These are phyloP conservation scores for Proisotoma minuta DNA, from an alignment of 2,888 invertebrate genomes.

Conservation along the genomic window DNA sequence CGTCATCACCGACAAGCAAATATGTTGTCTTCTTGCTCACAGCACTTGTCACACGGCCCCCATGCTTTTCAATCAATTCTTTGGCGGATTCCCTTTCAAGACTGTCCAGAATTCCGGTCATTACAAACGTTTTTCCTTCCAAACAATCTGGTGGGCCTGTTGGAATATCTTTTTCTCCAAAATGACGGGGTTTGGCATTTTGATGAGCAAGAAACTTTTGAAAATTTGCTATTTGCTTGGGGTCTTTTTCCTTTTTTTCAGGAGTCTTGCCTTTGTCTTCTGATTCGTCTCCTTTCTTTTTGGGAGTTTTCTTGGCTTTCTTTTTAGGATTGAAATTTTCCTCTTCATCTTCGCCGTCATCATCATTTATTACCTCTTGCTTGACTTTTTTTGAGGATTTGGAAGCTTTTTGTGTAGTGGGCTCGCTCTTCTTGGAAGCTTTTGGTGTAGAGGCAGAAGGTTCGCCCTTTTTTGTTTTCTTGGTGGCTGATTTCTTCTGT, in stretches of 20 bases:
- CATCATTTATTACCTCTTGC: neutral
- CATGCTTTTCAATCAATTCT: conserved; percentile 68
- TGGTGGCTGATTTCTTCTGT: conserved; percentile 6
- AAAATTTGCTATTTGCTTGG: conserved; percentile 64
- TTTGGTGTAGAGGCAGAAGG: conserved; percentile 8
- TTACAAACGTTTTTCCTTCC: conserved; percentile 64
- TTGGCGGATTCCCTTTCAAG: conserved; percentile 75
- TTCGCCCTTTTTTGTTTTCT: conserved; percentile 7
- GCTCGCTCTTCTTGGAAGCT: conserved; percentile 6
- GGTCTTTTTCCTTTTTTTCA: conserved; percentile 54
- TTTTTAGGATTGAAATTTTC: conserved; percentile 23
- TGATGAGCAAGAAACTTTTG: conserved; percentile 68
- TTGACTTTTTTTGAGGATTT: neutral
- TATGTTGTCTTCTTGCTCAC: conserved; percentile 78
- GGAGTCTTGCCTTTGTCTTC: conserved; percentile 21
- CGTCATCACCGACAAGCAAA: conserved; percentile 76
- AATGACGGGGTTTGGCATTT: conserved; percentile 64
- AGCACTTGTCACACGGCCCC: conserved; percentile 65
- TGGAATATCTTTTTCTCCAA: conserved; percentile 77
- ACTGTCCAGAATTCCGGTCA: conserved; percentile 84
- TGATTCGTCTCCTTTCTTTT: conserved; percentile 18
- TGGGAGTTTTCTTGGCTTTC: conserved; percentile 19
- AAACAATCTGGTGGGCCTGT: conserved; percentile 67
- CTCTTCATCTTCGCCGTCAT: conserved; percentile 23
- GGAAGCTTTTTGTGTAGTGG: neutral